Evolutionary conservation across 2,888 invertebrate genomes (phyloP), one percentile per base, ranked within the genome.

Genomic region (Cosmopolites sordidus): DNA sequence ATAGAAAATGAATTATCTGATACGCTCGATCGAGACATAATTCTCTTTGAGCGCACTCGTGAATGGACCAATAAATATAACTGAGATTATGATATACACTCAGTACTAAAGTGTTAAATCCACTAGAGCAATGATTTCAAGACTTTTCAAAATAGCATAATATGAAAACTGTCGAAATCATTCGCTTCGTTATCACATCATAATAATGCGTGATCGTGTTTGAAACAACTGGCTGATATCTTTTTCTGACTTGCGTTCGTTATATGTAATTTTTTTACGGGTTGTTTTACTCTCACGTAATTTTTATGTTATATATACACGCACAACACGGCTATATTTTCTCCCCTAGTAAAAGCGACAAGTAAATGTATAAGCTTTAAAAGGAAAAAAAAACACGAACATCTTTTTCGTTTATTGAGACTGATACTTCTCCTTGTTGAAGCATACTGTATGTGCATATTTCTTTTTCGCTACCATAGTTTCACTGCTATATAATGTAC

Each of bases 291-390:
- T 27, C 39, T 29, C 48, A 43, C 48, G 48, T 48, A 30, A 48
- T 48, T 53, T 52, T 53, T 53, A 53, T 53, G 48, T 43, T 48
- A 47, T 44, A 40, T 48, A 43, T 43, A 43, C 53, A 53, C 53
- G 53, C 53, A 53, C 53, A 52, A 47, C 52, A 48, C 39, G 48
- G 43, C 38, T 47, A 48, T 53, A 53, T 53, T 53, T 53, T 53
- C 48, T 33, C 48, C 47, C 48, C 43, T 48, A 47, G 47, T 53
- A 53, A 53, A 53, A 53, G 48, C 43, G 53, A 43, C 53, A 48
- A 48, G 53, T 53, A 43, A 53, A 53, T 48, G 53, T 53, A 40
- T 53, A 53, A 48, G 48, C 33, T 42, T 18, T 16, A 38, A 38
- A 29, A 48, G 42, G 47, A 33, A 33, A 33, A 33, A 33, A 52